These are phyloP conservation scores for Hexactinellida sp. DNA, from an alignment of 37 sponge, comb jelly and placozoan genomes.

Conservation along the genomic window DNA sequence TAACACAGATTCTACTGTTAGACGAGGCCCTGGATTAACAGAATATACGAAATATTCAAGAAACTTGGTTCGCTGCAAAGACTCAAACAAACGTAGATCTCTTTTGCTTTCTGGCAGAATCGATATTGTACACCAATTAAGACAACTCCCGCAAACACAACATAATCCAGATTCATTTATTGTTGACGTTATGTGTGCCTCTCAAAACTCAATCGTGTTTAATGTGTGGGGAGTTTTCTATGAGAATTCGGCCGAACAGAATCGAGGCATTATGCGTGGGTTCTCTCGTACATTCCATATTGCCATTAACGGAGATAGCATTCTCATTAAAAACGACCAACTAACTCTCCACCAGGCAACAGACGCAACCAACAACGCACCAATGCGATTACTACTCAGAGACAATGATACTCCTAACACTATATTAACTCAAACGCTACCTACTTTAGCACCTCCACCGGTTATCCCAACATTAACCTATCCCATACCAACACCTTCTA, in stretches of 20 bases:
- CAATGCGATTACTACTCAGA: background rate
- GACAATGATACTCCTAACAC: background rate
- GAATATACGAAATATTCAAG: background rate
- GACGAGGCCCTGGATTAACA: background rate
- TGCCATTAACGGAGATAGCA: background rate
- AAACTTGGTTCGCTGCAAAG: background rate
- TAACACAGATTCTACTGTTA: background rate
- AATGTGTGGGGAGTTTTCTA: conserved; percentile 3
- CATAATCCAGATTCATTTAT: background rate
- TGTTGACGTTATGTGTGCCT: conserved; percentile 3
- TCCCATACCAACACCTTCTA: background rate
- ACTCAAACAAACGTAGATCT: background rate
- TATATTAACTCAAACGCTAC: background rate
- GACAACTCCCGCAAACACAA: background rate
- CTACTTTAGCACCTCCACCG: background rate
- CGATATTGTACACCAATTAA: background rate
- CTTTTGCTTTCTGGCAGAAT: background rate
- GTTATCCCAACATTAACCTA: background rate
- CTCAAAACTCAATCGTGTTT: background rate
- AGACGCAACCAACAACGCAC: background rate
- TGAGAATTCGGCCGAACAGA: background rate
- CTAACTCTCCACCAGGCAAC: background rate
- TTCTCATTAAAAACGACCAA: background rate
- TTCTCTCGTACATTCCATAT: background rate
- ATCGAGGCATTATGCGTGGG: background rate